These are phyloP conservation scores for Hyperoplus lanceolatus DNA, from an alignment of 2,797 vertebrate species.

Conservation along the genomic window DNA sequence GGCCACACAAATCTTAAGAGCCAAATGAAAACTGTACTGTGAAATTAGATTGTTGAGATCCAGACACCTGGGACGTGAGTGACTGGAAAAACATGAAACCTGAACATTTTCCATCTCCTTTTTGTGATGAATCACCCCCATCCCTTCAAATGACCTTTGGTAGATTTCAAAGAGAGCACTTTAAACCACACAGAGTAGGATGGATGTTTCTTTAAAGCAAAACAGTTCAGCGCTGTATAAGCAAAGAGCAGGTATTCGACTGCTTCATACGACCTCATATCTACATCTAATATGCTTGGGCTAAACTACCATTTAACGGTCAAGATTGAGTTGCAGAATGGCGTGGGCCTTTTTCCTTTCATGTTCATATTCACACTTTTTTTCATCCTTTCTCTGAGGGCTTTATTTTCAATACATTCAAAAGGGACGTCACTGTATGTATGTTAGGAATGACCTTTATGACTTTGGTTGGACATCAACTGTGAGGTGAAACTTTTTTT, in stretches of 20 bases:
- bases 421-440: neutral
- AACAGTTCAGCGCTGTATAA: neutral
- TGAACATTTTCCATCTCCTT: too few species aligned
- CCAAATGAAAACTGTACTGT: neutral
- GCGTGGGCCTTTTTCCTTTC: neutral
- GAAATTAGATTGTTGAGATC: neutral
- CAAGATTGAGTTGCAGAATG: neutral
- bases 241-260: neutral
- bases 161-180: neutral
- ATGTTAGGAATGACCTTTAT: neutral
- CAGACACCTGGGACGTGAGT: neutral
- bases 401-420: neutral
- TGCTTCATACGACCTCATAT: neutral
- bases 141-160: neutral
- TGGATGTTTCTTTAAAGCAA: slow-evolving; percentile 12
- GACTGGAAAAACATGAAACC: neutral
- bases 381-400: neutral
- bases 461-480: neutral
- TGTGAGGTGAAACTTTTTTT: neutral
- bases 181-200: slow-evolving; percentile 9
- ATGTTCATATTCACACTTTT: neutral
- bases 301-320: neutral
- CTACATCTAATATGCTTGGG: neutral
- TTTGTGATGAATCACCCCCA: neutral
- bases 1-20: neutral